Conservation (phyloP, 2,888 invertebrate species). For the Chrysolina americana region DNA sequence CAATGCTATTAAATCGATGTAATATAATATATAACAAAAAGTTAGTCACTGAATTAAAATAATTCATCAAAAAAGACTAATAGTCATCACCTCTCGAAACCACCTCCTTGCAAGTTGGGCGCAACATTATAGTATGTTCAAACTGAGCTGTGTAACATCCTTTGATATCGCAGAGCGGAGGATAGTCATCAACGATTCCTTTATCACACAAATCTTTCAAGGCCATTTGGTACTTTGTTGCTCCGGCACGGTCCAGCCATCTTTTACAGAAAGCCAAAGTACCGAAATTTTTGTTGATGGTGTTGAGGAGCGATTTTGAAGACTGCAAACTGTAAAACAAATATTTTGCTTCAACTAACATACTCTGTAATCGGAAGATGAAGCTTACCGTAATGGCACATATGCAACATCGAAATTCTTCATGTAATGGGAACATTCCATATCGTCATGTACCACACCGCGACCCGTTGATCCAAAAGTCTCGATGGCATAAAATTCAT, state of each 20-base stretch:
- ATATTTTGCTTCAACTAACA: background rate
- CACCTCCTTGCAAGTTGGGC: conserved; percentile 99
- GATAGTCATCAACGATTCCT: conserved; percentile 97
- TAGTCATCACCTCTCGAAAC: conserved; percentile 98
- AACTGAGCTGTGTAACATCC: conserved; percentile 99
- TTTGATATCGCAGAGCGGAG: conserved; percentile 96
- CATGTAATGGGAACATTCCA: conserved; percentile 99
- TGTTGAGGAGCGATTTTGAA: conserved; percentile 91
- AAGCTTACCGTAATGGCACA: conserved; percentile 85
- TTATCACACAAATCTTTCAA: conserved; percentile 98
- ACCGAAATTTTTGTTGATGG: conserved; percentile 97
- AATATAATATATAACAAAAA: conserved; percentile 14
- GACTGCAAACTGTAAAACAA: conserved; percentile 81
- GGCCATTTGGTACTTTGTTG: conserved; percentile 98
- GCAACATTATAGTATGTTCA: conserved; percentile 96
- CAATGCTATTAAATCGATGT: conserved; percentile 9
- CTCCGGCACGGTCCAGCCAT: conserved; percentile 97
- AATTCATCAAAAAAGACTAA: conserved; percentile 68
- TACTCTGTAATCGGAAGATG: conserved; percentile 4
- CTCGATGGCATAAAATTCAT: conserved; percentile 99
- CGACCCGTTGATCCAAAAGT: conserved; percentile 99
- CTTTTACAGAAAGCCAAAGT: conserved; percentile 99
- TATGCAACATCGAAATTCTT: conserved; percentile 96
- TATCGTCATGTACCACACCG: conserved; percentile 96
- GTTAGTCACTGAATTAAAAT: conserved; percentile 1